These are phyloP conservation scores for Sternarchorhynchus goeldii DNA, from an alignment of 2,797 vertebrate genomes.

Conservation along the genomic window DNA sequence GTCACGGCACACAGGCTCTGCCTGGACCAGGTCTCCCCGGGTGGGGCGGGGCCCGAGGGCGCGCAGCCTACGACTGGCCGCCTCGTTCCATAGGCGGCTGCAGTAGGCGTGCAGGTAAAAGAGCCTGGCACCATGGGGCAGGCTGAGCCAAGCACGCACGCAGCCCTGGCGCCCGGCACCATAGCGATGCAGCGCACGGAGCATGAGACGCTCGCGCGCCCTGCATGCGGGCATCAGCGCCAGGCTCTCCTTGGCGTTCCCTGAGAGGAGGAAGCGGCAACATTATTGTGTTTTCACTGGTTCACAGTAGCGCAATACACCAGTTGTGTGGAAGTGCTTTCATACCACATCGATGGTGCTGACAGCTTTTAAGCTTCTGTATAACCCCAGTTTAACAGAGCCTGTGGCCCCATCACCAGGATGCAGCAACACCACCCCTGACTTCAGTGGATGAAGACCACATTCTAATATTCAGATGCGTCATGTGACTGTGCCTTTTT, in stretches of 20 bases:
- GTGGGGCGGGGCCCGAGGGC: conserved; percentile 78
- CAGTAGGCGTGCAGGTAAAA: conserved; percentile 95
- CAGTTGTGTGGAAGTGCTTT: too few relatives aligned
- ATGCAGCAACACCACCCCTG: too few relatives aligned
- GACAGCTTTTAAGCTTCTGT: too few relatives aligned
- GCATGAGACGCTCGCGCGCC: conserved; percentile 85
- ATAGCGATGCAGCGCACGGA: conserved; percentile 89
- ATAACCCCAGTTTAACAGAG: too few relatives aligned
- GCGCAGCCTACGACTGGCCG: conserved; percentile 79
- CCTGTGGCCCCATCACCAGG: too few relatives aligned
- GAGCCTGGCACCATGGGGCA: conserved; percentile 90
- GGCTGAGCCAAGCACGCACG: conserved; percentile 85
- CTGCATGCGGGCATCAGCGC: conserved; percentile 86
- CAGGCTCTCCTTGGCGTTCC: conserved; percentile 87
- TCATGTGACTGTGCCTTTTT: too few relatives aligned
- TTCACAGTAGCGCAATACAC: too few relatives aligned
- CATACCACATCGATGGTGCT: too few relatives aligned
- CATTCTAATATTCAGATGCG: too few relatives aligned
- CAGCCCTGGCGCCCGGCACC: conserved; percentile 83
- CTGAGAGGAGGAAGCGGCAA: conserved; percentile 61
- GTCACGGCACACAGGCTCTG: conserved; percentile 50
- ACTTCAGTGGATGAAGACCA: too few relatives aligned
- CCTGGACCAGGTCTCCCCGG: conserved; percentile 86
- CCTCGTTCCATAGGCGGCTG: conserved; percentile 95
- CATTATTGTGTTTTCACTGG: background rate